Percentiles rank a stretch among this genome's conserved stretches.
Evolutionary conservation across 2,797 vertebrate species (phyloP).

Genomic region (Aeoliscus strigatus): DNA sequence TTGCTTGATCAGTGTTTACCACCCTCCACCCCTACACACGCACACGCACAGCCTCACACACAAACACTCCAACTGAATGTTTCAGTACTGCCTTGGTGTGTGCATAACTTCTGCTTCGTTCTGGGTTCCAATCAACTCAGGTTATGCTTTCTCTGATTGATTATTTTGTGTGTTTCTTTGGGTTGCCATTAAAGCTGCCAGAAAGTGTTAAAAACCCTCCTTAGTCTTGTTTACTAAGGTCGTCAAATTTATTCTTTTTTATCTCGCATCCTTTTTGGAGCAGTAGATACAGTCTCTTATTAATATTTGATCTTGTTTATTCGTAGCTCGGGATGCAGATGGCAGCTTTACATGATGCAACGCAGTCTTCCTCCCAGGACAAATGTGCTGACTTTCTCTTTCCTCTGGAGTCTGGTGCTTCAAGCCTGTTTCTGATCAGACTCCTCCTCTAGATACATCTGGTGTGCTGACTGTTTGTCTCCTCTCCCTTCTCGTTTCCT

Average conservation of each 20-base stretch:
- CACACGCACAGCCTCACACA: too few species aligned
- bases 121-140: slow-evolving; percentile 61
- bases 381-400: slow-evolving; percentile 55
- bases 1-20: slow-evolving; percentile 71
- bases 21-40: too few species aligned
- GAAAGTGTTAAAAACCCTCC: slow-evolving; percentile 36
- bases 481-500: slow-evolving; percentile 9
- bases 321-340: slow-evolving; percentile 32
- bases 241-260: not conserved
- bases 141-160: slow-evolving; percentile 48
- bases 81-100: slow-evolving; percentile 64
- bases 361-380: slow-evolving; percentile 56
- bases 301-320: slow-evolving; percentile 17
- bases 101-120: slow-evolving; percentile 74
- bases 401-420: slow-evolving; percentile 54
- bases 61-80: slow-evolving; percentile 70
- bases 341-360: slow-evolving; percentile 71
- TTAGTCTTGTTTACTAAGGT: slow-evolving; percentile 7
- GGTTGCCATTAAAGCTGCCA: slow-evolving; percentile 74
- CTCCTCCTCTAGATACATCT: slow-evolving; percentile 15
- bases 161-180: slow-evolving; percentile 54
- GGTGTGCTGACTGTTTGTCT: slow-evolving; percentile 22
- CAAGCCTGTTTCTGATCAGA: slow-evolving; percentile 47
- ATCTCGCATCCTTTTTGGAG: slow-evolving; percentile 2
- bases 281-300: slow-evolving; percentile 7